A percentile compares a stretch with the other conserved stretches of the same genome.
phyloP scores from a whole-genome alignment of 2,888 invertebrate species.

The Globia sparganii region DNA sequence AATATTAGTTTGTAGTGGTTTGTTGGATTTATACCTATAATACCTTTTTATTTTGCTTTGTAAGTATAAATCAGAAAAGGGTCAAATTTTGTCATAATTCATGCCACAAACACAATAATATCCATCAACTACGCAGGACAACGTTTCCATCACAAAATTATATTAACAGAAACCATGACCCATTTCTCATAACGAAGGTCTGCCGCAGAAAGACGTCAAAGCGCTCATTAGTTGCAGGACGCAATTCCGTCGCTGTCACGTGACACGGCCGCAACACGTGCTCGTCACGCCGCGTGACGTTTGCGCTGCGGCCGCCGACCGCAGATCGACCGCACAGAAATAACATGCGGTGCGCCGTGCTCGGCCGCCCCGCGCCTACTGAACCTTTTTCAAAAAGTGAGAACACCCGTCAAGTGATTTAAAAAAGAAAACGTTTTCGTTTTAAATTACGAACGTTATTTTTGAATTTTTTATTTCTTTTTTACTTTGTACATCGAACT shows the following conservation, averaged over 20 bases:
- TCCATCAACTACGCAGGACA: conserved; percentile 34
- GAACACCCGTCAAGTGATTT: conserved; percentile 29
- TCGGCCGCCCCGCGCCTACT: conserved; percentile 24
- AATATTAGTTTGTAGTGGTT: conserved; percentile 6
- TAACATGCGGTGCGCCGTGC: conserved; percentile 65
- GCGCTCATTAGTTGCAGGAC: conserved; percentile 70
- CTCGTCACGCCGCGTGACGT: conserved; percentile 71
- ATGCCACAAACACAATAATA: conserved; percentile 33
- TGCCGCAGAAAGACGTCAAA: conserved; percentile 70
- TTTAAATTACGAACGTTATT: conserved; percentile 31
- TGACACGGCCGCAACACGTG: conserved; percentile 71
- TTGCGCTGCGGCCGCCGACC: conserved; percentile 65
- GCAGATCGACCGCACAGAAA: conserved; percentile 71
- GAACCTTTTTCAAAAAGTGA: conserved; percentile 45
- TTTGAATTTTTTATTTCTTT: neutral
- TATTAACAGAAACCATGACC: conserved; percentile 67
- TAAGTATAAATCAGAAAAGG: conserved; percentile 3
- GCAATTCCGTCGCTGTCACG: conserved; percentile 77
- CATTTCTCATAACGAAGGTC: conserved; percentile 71
- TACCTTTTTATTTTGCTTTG: neutral
- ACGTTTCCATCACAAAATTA: conserved; percentile 57
- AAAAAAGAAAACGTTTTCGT: conserved; percentile 18
- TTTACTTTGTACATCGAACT: conserved; percentile 11
- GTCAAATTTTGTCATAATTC: neutral
- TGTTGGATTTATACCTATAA: too few species aligned